Evolutionary conservation across 2,797 vertebrate species (phyloP).

Genomic region (Chrysocyon brachyurus): DNA sequence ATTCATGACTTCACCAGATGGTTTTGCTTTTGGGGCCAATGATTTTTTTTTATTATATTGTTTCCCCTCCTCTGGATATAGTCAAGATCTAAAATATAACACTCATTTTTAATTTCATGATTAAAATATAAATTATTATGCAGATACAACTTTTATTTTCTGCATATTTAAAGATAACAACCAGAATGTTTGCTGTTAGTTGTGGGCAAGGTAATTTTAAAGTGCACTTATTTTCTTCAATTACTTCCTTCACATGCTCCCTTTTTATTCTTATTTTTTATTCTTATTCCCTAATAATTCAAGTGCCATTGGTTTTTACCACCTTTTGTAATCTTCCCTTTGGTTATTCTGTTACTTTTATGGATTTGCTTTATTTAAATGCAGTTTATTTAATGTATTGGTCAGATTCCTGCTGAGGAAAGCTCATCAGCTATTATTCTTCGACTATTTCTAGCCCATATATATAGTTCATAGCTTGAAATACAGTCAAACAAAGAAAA

Average conservation of each 20-base stretch:
- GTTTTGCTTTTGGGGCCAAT: conserved; percentile 75
- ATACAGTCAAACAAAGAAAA: neutral
- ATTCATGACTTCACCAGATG: conserved; percentile 80
- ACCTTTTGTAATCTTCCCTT: conserved; percentile 52
- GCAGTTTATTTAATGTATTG: conserved; percentile 64
- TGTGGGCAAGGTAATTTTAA: conserved; percentile 37
- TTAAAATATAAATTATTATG: neutral
- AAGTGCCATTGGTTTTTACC: conserved; percentile 43
- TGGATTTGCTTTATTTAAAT: conserved; percentile 69
- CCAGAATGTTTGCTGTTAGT: neutral
- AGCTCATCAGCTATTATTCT: conserved; percentile 54
- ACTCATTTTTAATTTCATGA: conserved; percentile 63
- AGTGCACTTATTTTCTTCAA: conserved; percentile 7
- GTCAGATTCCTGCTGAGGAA: conserved; percentile 65
- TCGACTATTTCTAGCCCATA: conserved; percentile 58
- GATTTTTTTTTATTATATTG: conserved; percentile 31
- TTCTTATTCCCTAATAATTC: conserved; percentile 51
- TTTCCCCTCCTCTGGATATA: conserved; percentile 49
- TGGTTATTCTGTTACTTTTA: conserved; percentile 62
- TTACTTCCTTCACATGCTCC: conserved; percentile 30
- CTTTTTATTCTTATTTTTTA: conserved; percentile 16
- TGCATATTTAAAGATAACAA: conserved; percentile 63
- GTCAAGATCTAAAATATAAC: conserved; percentile 59
- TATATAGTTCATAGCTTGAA: conserved; percentile 18
- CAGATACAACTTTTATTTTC: conserved; percentile 40